Evolutionary conservation across 2,888 invertebrate species (phyloP).

Genomic region (Anoncus sp.): DNA sequence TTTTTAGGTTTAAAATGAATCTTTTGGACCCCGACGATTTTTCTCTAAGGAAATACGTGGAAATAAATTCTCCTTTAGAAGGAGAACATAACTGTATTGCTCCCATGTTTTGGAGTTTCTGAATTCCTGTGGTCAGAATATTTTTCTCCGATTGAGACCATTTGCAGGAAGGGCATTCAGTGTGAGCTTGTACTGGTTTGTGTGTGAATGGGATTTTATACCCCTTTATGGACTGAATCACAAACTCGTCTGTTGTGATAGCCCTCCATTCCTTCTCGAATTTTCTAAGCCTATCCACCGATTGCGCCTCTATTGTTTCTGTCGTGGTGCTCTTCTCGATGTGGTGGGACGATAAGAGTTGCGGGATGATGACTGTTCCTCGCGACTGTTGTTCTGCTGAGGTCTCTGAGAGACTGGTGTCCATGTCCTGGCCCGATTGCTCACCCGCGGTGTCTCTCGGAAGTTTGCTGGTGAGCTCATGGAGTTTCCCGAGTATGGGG

Average conservation of each 20-base stretch:
- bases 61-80: slow-evolving; percentile 48
- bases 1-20: slow-evolving; percentile 62
- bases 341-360: too few relatives aligned
- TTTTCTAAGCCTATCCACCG: slow-evolving; percentile 47
- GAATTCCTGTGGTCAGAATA: not conserved
- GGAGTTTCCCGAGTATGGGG: too few relatives aligned
- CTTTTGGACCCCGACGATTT: slow-evolving; percentile 52
- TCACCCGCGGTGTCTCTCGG: too few relatives aligned
- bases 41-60: slow-evolving; percentile 52
- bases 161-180: not conserved
- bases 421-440: too few relatives aligned
- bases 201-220: slow-evolving; percentile 60
- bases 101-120: slow-evolving; percentile 30
- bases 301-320: too few relatives aligned
- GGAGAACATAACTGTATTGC: slow-evolving; percentile 26
- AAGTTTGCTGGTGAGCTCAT: too few relatives aligned
- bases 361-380: too few relatives aligned
- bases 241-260: slow-evolving; percentile 46
- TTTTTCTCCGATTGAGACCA: too few relatives aligned
- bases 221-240: slow-evolving; percentile 60
- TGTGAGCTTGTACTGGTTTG: slow-evolving; percentile 27
- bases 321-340: too few relatives aligned
- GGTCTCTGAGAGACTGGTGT: too few relatives aligned
- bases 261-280: slow-evolving; percentile 27
- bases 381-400: too few relatives aligned